Evolutionary conservation across 2,888 invertebrate genomes (phyloP).

Genomic region (Clepsis dumicolana): DNA sequence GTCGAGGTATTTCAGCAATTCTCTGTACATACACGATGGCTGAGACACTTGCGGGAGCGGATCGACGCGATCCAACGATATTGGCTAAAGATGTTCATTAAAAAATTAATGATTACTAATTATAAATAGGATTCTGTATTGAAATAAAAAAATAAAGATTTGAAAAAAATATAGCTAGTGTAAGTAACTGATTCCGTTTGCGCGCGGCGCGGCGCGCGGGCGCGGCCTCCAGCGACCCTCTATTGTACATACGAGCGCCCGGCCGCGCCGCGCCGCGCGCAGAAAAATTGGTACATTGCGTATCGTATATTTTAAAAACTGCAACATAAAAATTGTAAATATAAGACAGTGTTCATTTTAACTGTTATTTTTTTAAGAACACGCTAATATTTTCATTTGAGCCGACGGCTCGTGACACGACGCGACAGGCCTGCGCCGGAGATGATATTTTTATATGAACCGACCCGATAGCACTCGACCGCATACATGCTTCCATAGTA

Average conservation of each 20-base stretch:
- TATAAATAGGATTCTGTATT: slow-evolving; percentile 72
- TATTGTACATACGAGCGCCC: slow-evolving; percentile 64
- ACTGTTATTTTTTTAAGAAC: slow-evolving; percentile 81
- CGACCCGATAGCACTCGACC: slow-evolving; percentile 42
- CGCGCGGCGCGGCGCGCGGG: slow-evolving; percentile 50
- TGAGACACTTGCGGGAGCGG: slow-evolving; percentile 49
- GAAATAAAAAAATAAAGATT: slow-evolving; percentile 64
- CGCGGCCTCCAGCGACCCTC: slow-evolving; percentile 53
- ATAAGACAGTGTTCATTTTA: slow-evolving; percentile 80
- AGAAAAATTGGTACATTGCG: slow-evolving; percentile 61
- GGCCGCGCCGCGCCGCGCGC: slow-evolving; percentile 49
- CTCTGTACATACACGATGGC: slow-evolving; percentile 53
- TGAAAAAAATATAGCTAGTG: slow-evolving; percentile 61
- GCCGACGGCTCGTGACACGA: slow-evolving; percentile 61
- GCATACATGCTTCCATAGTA: slow-evolving; percentile 50
- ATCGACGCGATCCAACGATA: slow-evolving; percentile 52
- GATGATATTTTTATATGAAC: slow-evolving; percentile 60
- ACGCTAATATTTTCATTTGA: slow-evolving; percentile 62
- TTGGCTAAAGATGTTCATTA: slow-evolving; percentile 67
- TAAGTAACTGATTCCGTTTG: slow-evolving; percentile 59
- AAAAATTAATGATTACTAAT: slow-evolving; percentile 67
- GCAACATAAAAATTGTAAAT: slow-evolving; percentile 74
- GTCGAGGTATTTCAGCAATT: slow-evolving; percentile 51
- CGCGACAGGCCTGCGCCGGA: slow-evolving; percentile 42
- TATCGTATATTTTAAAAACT: slow-evolving; percentile 69